These are phyloP conservation scores for Heterodera filipjevi DNA, from an alignment of 2,888 invertebrate genomes.

Conservation along the genomic window DNA sequence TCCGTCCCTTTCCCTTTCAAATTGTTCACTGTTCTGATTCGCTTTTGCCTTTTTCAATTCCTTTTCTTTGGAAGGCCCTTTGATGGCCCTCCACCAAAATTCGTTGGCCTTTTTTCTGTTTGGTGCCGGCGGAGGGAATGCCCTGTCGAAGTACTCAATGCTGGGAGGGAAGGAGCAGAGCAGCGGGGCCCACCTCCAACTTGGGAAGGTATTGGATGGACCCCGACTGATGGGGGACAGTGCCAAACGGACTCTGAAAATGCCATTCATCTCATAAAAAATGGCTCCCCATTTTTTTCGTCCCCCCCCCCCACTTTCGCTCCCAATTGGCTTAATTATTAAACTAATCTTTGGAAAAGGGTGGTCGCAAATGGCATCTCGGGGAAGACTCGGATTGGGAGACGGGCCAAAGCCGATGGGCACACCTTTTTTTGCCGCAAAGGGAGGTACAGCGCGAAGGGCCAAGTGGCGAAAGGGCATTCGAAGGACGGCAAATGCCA, in stretches of 20 bases:
- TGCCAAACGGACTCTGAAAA: too few relatives aligned
- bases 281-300: too few relatives aligned
- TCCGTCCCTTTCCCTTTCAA: neutral
- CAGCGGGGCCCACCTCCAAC: neutral
- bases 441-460: neutral
- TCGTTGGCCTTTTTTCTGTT: neutral
- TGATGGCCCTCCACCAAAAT: neutral
- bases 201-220: neutral
- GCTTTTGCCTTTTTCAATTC: too few relatives aligned
- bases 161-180: slow-evolving; percentile 1
- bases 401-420: neutral
- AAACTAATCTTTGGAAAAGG: neutral
- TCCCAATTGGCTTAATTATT: too few relatives aligned
- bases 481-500: neutral
- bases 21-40: neutral
- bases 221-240: neutral
- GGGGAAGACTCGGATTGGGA: slow-evolving; percentile 6
- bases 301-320: too few relatives aligned
- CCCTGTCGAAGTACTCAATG: slow-evolving; percentile 12
- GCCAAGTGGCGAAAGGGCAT: neutral
- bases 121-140: neutral
- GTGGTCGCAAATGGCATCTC: neutral
- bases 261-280: too few relatives aligned
- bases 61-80: neutral
- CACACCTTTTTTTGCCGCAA: neutral